A percentile compares a stretch with the other conserved stretches of the same genome.
Evolutionary conservation across 2,113 vertebrate genomes (phyloP).

Genomic region (Campylomormyrus tamandua): DNA sequence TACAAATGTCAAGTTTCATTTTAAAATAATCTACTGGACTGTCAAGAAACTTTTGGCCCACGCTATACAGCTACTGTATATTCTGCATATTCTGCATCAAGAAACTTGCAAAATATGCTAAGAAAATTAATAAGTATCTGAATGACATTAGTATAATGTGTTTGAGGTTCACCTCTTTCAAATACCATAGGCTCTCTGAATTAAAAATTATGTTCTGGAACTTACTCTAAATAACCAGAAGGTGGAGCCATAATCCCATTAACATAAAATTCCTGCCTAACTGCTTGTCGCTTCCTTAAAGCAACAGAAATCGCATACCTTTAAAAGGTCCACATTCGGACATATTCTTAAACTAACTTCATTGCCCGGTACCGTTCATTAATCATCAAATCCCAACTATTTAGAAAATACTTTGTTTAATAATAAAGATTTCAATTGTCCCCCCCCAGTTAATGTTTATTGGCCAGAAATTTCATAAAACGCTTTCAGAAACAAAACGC

Average conservation of each 20-base stretch:
- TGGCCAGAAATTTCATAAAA: background rate
- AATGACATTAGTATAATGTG: background rate
- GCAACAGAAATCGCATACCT: background rate
- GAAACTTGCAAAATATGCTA: background rate
- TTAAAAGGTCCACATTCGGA: background rate
- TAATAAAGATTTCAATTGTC: background rate
- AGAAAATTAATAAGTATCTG: background rate
- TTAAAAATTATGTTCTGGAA: background rate
- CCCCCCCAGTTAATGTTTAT: background rate
- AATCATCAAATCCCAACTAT: background rate
- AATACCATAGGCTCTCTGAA: background rate
- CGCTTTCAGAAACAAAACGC: background rate
- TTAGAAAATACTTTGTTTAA: background rate
- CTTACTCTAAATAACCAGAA: background rate
- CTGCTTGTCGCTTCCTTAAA: background rate
- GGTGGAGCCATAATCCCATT: background rate
- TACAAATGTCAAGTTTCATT: background rate
- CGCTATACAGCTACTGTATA: background rate
- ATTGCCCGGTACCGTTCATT: background rate
- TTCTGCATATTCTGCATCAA: background rate
- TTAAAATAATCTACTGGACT: background rate
- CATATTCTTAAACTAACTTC: background rate
- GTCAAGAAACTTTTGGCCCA: background rate
- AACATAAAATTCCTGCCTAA: background rate
- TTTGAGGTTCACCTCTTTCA: background rate